Evolutionary conservation across 2,113 vertebrate species (phyloP).

Genomic region (Manacus vitellinus): DNA sequence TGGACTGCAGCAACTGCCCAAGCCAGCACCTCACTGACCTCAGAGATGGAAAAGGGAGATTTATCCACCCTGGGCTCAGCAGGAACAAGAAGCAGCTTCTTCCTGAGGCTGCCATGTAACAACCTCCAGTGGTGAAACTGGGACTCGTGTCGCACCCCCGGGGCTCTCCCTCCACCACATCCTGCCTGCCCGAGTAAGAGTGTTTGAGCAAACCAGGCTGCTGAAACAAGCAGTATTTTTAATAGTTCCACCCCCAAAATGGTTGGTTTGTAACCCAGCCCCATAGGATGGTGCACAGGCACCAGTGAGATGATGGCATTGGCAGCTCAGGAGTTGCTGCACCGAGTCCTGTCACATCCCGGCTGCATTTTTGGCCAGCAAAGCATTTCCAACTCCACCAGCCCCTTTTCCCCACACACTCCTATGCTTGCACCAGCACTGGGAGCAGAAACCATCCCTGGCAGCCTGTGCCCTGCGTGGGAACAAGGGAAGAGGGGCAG

Average conservation of each 20-base stretch:
- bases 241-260: rapidly evolving
- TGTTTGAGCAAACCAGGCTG: background rate
- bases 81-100: background rate
- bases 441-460: background rate
- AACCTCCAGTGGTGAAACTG: background rate
- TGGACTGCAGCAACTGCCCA: rapidly evolving
- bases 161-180: background rate
- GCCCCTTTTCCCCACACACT: rapidly evolving
- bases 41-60: background rate
- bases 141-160: background rate
- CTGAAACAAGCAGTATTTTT: background rate
- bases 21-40: rapidly evolving
- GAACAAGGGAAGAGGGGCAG: background rate
- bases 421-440: rapidly evolving
- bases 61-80: background rate
- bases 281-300: rapidly evolving
- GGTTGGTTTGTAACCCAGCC: rapidly evolving
- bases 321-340: background rate
- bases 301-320: rapidly evolving
- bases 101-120: background rate
- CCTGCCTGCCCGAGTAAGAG: background rate
- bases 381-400: rapidly evolving
- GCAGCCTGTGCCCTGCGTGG: background rate
- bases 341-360: rapidly evolving
- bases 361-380: rapidly evolving